Percentiles rank a stretch among this genome's conserved stretches.
phyloP scores from a whole-genome alignment of 2,797 vertebrate species.

The Numenius phaeopus region DNA sequence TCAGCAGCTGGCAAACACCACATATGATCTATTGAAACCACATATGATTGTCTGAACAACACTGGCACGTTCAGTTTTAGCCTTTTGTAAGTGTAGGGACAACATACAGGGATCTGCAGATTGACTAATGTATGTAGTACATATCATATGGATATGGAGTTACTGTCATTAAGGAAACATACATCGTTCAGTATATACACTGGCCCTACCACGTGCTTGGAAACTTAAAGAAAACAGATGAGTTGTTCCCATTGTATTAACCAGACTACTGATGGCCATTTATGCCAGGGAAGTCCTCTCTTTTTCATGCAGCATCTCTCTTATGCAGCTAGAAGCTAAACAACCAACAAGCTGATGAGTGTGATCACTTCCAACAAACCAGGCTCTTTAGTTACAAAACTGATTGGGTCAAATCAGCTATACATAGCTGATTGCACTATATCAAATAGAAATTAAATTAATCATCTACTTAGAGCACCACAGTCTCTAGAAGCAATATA shows the following conservation, averaged over 20 bases:
- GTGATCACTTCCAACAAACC: not conserved
- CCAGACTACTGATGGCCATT: not conserved
- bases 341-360: not conserved
- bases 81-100: not conserved
- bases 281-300: not conserved
- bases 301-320: not conserved
- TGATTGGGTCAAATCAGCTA: not conserved
- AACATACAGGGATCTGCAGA: not conserved
- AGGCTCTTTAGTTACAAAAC: not conserved
- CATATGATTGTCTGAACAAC: not conserved
- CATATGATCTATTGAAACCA: not conserved
- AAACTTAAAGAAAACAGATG: not conserved
- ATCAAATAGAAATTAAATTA: conserved; percentile 9
- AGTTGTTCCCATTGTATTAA: not conserved
- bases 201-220: not conserved
- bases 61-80: not conserved
- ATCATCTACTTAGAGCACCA: not conserved
- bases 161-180: not conserved
- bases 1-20: not conserved
- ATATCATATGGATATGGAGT: fast-evolving
- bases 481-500: not conserved
- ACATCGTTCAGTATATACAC: not conserved
- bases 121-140: not conserved
- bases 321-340: not conserved
- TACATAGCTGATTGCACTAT: not conserved